Evolutionary conservation across 2,888 invertebrate species (phyloP).

Genomic region (Pterostichus niger): DNA sequence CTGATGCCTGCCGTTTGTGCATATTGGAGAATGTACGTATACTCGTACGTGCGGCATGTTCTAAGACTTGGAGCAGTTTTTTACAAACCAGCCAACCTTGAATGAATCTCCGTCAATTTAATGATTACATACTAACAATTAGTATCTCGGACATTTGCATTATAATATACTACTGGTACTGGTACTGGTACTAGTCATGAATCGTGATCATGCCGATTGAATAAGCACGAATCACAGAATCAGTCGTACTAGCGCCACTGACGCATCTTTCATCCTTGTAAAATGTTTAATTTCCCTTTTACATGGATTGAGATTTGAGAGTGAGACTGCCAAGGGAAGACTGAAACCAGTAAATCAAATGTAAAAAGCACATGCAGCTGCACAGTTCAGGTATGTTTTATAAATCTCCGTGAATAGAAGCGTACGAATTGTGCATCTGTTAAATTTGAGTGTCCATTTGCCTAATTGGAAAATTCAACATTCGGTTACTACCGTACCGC

Average conservation of each 20-base stretch:
- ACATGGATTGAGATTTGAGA: no score
- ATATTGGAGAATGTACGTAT: constrained; percentile 31
- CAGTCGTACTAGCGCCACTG: no score
- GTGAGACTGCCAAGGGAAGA: constrained; percentile 19
- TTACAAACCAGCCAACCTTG: constrained; percentile 24
- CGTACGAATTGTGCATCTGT: constrained; percentile 70
- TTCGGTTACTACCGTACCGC: constrained; percentile 70
- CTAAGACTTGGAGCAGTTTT: constrained; percentile 8
- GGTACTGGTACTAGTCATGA: background rate
- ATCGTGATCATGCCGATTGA: background rate
- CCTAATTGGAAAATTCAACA: constrained; percentile 77
- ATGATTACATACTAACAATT: constrained; percentile 55
- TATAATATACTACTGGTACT: constrained; percentile 1
- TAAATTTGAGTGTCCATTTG: constrained; percentile 76
- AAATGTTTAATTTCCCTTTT: no score
- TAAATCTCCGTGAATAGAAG: constrained; percentile 56
- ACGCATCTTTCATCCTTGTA: no score
- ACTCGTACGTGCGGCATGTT: constrained; percentile 23
- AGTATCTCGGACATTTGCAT: constrained; percentile 41
- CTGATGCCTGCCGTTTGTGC: background rate
- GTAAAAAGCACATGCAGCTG: constrained; percentile 46
- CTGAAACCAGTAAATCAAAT: constrained; percentile 60
- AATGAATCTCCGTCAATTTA: constrained; percentile 6
- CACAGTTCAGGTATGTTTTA: constrained; percentile 56
- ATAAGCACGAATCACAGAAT: background rate